These are phyloP conservation scores for Drosophila melanica DNA, from an alignment of 1,140 invertebrate genomes.

Conservation along the genomic window DNA sequence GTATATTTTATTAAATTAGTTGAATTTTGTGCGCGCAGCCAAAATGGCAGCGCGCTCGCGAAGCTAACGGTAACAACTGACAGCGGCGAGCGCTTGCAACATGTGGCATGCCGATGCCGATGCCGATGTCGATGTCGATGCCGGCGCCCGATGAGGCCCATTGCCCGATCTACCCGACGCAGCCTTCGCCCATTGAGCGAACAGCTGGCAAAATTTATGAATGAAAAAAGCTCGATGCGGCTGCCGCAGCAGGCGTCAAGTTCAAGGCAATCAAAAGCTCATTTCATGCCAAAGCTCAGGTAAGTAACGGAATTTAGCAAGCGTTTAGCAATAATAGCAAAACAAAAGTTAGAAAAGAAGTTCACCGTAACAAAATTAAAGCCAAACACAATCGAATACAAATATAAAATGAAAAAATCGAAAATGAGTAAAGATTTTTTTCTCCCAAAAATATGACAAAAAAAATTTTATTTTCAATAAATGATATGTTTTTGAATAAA, in stretches of 20 bases:
- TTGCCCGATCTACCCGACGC: not conserved
- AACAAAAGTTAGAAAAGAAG: too few relatives aligned
- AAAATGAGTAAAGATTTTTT: too few relatives aligned
- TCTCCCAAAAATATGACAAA: too few relatives aligned
- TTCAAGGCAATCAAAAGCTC: conserved; percentile 57
- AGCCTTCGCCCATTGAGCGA: conserved; percentile 37
- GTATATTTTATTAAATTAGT: not conserved
- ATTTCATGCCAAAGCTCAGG: conserved; percentile 11
- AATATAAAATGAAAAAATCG: too few relatives aligned
- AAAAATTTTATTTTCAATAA: too few relatives aligned
- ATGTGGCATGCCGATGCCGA: conserved; percentile 57
- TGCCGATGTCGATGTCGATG: not conserved
- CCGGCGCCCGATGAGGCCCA: conserved; percentile 9
- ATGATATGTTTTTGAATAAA: too few relatives aligned
- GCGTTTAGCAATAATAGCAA: too few relatives aligned
- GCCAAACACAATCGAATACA: too few relatives aligned
- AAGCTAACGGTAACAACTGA: conserved; percentile 75
- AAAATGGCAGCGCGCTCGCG: conserved; percentile 57
- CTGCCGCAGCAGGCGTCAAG: conserved; percentile 32
- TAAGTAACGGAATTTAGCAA: not conserved
- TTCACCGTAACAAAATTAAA: not conserved
- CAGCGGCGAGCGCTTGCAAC: conserved; percentile 58
- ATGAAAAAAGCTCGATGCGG: conserved; percentile 53
- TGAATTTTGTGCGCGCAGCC: conserved; percentile 32
- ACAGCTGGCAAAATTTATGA: conserved; percentile 60